Conservation (phyloP, 2,888 invertebrate species). For the Drosophila formosana region DNA sequence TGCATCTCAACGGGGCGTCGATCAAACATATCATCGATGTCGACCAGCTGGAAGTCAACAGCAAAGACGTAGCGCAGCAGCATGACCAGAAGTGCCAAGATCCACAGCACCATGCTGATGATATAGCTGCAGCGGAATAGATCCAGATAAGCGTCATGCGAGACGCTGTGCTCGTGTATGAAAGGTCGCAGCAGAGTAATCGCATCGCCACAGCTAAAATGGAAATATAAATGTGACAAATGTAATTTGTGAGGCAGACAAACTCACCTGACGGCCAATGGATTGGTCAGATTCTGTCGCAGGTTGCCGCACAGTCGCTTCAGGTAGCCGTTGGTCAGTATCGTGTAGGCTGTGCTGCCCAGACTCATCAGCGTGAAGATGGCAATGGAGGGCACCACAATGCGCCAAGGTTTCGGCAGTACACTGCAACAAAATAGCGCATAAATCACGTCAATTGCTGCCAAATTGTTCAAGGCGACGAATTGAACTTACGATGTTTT, state of each 20-base stretch:
- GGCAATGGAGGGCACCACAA: conserved; percentile 81
- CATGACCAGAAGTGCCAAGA: conserved; percentile 78
- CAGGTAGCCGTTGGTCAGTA: conserved; percentile 75
- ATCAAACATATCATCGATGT: conserved; percentile 77
- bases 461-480: neutral
- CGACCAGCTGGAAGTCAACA: conserved; percentile 81
- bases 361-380: conserved; percentile 81
- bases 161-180: conserved; percentile 72
- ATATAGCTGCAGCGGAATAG: conserved; percentile 75
- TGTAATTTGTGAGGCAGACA: neutral
- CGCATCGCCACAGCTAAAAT: conserved; percentile 77
- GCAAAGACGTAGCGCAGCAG: conserved; percentile 78
- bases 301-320: conserved; percentile 74
- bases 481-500: conserved; percentile 73
- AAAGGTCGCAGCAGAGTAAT: conserved; percentile 78
- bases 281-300: conserved; percentile 70
- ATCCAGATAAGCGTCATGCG: conserved; percentile 73
- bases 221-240: neutral
- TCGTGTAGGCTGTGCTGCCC: conserved; percentile 67
- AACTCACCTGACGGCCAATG: conserved; percentile 70
- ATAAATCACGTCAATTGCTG: conserved; percentile 3
- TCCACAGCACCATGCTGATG: conserved; percentile 75
- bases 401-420: conserved; percentile 84
- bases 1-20: conserved; percentile 2
- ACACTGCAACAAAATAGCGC: conserved; percentile 64